A percentile compares a stretch with the other conserved stretches of the same genome.
Evolutionary conservation across 2,888 invertebrate genomes (phyloP).

Genomic region (Bugula neritina): DNA sequence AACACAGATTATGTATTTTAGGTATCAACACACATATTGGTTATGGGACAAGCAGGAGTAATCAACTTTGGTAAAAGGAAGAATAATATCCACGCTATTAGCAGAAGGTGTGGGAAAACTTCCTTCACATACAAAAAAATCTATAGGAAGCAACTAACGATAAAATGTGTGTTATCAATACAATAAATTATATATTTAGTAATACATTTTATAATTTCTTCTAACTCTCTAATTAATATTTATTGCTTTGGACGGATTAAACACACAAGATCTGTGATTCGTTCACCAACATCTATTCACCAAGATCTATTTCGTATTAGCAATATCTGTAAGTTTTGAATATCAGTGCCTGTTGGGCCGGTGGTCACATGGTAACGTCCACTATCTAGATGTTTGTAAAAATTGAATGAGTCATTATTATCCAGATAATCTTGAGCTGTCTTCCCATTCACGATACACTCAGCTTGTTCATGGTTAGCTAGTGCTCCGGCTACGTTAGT

Average conservation of each 20-base stretch:
- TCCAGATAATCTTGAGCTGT: constrained; percentile 15
- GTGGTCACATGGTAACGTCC: constrained; percentile 6
- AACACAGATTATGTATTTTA: too few species aligned
- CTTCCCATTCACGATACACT: neutral
- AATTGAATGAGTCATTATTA: constrained; percentile 10
- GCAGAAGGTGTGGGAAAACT: constrained; percentile 94
- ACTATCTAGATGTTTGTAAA: neutral
- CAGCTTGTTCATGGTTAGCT: constrained; percentile 21
- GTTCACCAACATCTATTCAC: too few species aligned
- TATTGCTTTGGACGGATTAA: too few species aligned
- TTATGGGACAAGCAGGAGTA: constrained; percentile 84
- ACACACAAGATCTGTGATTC: too few species aligned
- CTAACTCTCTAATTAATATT: too few species aligned
- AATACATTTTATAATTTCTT: too few species aligned
- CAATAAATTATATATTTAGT: too few species aligned
- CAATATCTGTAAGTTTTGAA: constrained; percentile 17
- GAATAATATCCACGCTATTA: constrained; percentile 99
- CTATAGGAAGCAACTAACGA: too few species aligned
- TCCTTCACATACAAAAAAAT: constrained; percentile 97
- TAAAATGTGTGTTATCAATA: too few species aligned
- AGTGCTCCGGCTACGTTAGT: constrained; percentile 13
- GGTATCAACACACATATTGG: too few species aligned
- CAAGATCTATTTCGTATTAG: constrained; percentile 18
- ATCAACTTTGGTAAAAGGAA: constrained; percentile 99
- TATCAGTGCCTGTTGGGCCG: constrained; percentile 18